Evolutionary conservation across 2,888 invertebrate genomes (phyloP).

Genomic region (Lithosia quadra): DNA sequence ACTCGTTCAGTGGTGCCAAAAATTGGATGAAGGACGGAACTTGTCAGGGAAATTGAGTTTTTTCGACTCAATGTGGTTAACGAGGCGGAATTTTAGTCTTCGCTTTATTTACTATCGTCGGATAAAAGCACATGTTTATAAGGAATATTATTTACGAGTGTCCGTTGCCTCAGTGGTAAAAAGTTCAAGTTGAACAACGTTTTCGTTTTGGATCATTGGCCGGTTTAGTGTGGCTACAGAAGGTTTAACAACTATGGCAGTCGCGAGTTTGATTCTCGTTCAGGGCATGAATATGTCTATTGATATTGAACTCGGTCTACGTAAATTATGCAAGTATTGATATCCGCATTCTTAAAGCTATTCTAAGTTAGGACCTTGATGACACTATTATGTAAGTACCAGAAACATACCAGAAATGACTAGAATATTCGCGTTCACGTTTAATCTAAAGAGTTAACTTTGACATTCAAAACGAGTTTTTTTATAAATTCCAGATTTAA

Average conservation of each 20-base stretch:
- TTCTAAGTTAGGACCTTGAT: background rate
- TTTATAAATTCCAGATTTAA: no score
- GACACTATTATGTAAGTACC: background rate
- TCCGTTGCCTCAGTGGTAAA: no score
- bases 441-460: background rate
- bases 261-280: no score
- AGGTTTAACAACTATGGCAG: no score
- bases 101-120: background rate
- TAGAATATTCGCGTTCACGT: background rate
- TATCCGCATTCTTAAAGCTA: background rate
- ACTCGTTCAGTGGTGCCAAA: constrained; percentile 13
- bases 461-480: background rate
- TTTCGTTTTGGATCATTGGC: no score
- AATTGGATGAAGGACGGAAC: constrained; percentile 13
- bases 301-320: no score
- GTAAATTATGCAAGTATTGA: no score
- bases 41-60: constrained; percentile 8
- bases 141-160: no score
- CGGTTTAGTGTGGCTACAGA: no score
- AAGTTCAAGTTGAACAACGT: no score
- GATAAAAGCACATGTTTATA: background rate
- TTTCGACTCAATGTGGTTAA: background rate
- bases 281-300: no score
- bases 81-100: constrained; percentile 10
- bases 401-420: background rate